These are phyloP conservation scores for Clusia tigrina DNA, from an alignment of 2,888 invertebrate species.

Conservation along the genomic window DNA sequence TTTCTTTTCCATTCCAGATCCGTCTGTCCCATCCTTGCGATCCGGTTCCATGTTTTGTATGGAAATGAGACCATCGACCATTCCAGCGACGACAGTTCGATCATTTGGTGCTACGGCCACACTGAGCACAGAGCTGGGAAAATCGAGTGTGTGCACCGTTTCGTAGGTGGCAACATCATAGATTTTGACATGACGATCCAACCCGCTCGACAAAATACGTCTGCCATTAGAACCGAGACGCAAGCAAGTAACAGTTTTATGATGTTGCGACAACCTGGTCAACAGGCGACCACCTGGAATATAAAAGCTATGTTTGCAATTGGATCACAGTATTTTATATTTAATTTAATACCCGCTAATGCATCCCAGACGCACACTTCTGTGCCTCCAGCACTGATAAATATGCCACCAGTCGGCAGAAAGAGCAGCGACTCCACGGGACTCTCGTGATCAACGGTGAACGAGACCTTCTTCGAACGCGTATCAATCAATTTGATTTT, in stretches of 20 bases:
- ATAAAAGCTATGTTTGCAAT: too few species aligned
- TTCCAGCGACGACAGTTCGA: constrained; percentile 87
- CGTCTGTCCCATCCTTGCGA: constrained; percentile 55
- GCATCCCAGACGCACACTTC: constrained; percentile 94
- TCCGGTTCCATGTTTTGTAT: constrained; percentile 78
- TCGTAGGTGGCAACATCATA: constrained; percentile 88
- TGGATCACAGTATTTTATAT: too few species aligned
- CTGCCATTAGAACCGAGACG: constrained; percentile 82
- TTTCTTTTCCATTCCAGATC: constrained; percentile 37
- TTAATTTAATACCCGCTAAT: constrained; percentile 76
- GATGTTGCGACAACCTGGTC: constrained; percentile 87
- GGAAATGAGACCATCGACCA: constrained; percentile 91
- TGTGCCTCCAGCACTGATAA: constrained; percentile 90
- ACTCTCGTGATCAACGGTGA: constrained; percentile 84
- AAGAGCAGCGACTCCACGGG: constrained; percentile 90
- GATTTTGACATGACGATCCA: constrained; percentile 93
- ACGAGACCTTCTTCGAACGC: constrained; percentile 73
- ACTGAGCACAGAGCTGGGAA: constrained; percentile 89
- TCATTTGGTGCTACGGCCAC: constrained; percentile 80
- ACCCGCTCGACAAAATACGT: constrained; percentile 85
- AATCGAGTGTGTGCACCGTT: constrained; percentile 87
- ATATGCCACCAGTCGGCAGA: constrained; percentile 87
- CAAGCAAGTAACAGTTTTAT: constrained; percentile 92
- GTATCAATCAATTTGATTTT: constrained; percentile 88
- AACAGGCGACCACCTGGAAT: constrained; percentile 84